Conservation (phyloP, 2,113 vertebrate genomes). For the Hemibagrus wyckioides region DNA sequence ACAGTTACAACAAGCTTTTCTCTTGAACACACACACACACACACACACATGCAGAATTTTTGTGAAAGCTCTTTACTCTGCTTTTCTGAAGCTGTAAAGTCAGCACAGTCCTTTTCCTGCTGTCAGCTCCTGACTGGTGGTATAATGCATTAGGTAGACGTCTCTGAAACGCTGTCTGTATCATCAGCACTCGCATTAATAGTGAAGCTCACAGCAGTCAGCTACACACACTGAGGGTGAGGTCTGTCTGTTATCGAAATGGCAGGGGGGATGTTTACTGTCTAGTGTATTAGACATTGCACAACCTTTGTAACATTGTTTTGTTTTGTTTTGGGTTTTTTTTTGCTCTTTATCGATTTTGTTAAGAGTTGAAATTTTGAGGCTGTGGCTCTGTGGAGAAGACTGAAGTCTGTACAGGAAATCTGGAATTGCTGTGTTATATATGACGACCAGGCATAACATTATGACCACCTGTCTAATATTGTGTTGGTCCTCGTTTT, state of each 20-base stretch:
- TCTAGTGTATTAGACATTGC: neutral
- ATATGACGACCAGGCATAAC: too few species aligned
- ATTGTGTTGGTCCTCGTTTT: too few species aligned
- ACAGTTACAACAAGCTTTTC: neutral
- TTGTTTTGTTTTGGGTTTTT: neutral
- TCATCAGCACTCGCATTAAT: slow-evolving; percentile 26
- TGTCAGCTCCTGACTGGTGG: slow-evolving; percentile 35
- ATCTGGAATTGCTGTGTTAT: neutral
- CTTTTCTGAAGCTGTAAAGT: slow-evolving; percentile 5
- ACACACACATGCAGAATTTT: neutral
- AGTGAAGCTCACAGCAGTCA: slow-evolving; percentile 8
- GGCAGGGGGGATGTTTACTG: neutral
- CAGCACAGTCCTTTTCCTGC: slow-evolving; percentile 28
- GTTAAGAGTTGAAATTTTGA: neutral
- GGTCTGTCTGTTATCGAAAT: neutral
- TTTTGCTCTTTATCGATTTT: neutral
- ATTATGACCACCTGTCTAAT: too few species aligned
- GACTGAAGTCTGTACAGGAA: neutral
- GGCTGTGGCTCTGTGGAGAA: neutral
- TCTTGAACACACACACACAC: neutral
- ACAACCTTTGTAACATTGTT: neutral
- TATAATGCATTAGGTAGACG: slow-evolving; percentile 26
- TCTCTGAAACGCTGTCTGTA: slow-evolving; percentile 9
- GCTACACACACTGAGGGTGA: neutral
- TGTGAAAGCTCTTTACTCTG: neutral